Base-by-base conservation (phyloP, 1,140 invertebrate genomes). In the Bicyclus anynana region DNA sequence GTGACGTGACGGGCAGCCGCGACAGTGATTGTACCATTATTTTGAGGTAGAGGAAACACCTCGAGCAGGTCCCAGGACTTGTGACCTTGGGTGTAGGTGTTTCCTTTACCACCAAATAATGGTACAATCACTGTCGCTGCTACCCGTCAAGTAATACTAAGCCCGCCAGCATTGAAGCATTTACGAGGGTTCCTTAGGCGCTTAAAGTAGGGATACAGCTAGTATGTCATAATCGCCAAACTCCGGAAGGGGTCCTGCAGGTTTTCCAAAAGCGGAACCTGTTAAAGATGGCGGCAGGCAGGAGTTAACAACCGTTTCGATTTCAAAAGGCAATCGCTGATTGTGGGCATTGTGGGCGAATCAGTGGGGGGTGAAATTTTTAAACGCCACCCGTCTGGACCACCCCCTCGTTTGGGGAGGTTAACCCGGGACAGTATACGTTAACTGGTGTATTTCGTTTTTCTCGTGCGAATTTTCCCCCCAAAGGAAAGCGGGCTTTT, bases 311-410 rank as follows among this genome's bases (percentile, higher is more conserved):
- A 78, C 69, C 75, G 80, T 78, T 80, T 84, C 76, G 70, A 82
- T 87, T 84, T 81, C 79, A 87, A 83, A 84, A 78, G 77, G 76
- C 80, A 74, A 87, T 87, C 76, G 75, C 69, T 84, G 78, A 87
- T 87, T 84, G 80, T 79, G 74, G 74, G 56, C 72, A 87, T 84
- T 87, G 80, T 86, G 69, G 58, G 64, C 44, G 70, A 77, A 59
- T 55, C 80, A 80, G 69, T 77, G 84, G 80, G 58, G 82, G 75
- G 76, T 82, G 77, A 87, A 87, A 85, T 87, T 87, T 87, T 84
- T 85, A 87, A 87, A 82, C 76, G 72, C 76, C 80, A 67, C 80
- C 77, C 74, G 71, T 79, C 77, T 79, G 74, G 61, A 67, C 70
- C 59, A 14, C 44, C 33, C 46, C 58, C 46, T 33, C 49, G 51